These are phyloP conservation scores for Eupelmus urozonus DNA, from an alignment of 2,888 invertebrate genomes.

Conservation along the genomic window DNA sequence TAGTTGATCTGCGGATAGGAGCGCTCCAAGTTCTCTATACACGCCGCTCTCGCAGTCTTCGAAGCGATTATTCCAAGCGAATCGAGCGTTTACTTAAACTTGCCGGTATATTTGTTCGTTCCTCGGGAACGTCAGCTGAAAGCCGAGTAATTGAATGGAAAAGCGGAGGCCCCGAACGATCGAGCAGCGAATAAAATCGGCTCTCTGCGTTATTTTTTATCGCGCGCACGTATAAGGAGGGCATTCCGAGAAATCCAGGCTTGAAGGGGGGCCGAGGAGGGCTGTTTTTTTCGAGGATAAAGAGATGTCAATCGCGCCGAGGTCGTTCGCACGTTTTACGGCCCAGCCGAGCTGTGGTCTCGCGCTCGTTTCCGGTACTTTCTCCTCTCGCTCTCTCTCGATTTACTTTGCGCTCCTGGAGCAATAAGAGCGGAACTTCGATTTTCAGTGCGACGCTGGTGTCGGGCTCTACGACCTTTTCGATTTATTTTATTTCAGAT, in stretches of 20 bases:
- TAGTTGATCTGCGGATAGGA: too few species aligned
- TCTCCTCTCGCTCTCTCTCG: conserved; percentile 29
- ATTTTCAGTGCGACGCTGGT: conserved; percentile 30
- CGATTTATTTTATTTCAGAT: conserved; percentile 21
- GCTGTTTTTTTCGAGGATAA: conserved; percentile 12
- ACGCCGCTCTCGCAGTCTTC: too few species aligned
- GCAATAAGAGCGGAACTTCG: conserved; percentile 6
- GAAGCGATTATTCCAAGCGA: too few species aligned
- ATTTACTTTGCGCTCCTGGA: conserved; percentile 35
- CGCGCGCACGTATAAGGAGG: neutral
- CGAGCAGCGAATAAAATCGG: too few species aligned
- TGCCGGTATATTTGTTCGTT: too few species aligned
- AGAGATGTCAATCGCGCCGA: conserved; percentile 35
- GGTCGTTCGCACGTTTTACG: conserved; percentile 54
- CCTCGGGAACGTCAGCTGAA: too few species aligned
- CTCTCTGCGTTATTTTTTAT: neutral
- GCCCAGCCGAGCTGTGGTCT: neutral
- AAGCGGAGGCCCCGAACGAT: too few species aligned
- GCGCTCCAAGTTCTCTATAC: too few species aligned
- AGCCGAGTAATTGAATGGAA: too few species aligned
- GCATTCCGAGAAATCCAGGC: neutral
- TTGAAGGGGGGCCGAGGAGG: too few species aligned
- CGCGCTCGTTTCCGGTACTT: conserved; percentile 25
- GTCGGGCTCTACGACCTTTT: neutral
- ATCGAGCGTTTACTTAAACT: too few species aligned